Evolutionary conservation across 2,797 vertebrate species (phyloP).

Genomic region (Anguilla megastoma): DNA sequence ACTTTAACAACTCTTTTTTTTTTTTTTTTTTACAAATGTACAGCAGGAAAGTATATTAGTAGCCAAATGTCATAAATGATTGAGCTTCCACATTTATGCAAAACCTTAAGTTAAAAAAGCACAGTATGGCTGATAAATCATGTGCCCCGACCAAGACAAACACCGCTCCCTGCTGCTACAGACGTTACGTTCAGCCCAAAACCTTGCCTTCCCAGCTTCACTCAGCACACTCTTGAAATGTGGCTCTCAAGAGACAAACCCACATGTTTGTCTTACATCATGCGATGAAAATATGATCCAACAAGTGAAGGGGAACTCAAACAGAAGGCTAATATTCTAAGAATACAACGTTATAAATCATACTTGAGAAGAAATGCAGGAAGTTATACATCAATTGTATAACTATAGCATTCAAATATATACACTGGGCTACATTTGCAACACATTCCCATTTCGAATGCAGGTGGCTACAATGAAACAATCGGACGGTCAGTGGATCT

Average conservation of each 20-base stretch:
- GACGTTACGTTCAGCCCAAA: slow-evolving; percentile 3
- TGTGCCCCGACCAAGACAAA: slow-evolving; percentile 51
- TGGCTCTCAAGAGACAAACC: slow-evolving; percentile 30
- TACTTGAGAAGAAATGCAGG: slow-evolving; percentile 34
- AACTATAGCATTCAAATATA: not conserved
- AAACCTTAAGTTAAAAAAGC: slow-evolving; percentile 30
- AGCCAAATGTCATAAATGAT: slow-evolving; percentile 51
- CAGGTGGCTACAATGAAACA: not conserved
- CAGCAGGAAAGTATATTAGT: not conserved
- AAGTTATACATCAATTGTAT: slow-evolving; percentile 32
- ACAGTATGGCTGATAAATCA: slow-evolving; percentile 45
- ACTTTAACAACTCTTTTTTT: no score
- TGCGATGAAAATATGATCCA: not conserved
- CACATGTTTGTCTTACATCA: slow-evolving; percentile 36
- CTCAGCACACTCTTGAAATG: not conserved
- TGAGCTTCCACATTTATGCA: slow-evolving; percentile 49
- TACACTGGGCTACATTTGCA: not conserved
- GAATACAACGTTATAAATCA: slow-evolving; percentile 33
- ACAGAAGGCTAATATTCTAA: slow-evolving; percentile 17
- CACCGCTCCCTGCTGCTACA: slow-evolving; percentile 33
- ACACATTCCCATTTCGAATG: not conserved
- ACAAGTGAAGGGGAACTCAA: slow-evolving; percentile 27
- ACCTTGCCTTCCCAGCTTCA: slow-evolving; percentile 25
- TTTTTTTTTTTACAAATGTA: not conserved
- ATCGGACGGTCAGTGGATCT: not conserved